Base-by-base conservation (phyloP, 2,888 invertebrate species). In the Cheilosia vulpina region DNA sequence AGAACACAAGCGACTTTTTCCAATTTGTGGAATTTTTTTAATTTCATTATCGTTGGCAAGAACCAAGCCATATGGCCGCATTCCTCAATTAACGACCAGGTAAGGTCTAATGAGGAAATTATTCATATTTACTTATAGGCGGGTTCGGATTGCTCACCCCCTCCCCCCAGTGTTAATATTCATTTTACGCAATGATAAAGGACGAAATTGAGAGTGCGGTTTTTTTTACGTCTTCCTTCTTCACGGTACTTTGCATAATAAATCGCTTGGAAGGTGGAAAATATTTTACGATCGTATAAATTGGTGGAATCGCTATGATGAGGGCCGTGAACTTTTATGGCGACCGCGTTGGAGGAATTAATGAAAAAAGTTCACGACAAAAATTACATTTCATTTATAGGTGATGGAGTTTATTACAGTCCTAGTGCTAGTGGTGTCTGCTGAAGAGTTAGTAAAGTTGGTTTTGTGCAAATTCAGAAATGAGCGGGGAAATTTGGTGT, bases 51-150 rank as follows among this genome's bases (percentile, higher is more conserved):
- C 38, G 24, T 57, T 58, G 41, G 50, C n/a, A 50, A 13, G 11
- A n/a, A 19, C 7, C 27, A 45, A 17, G 63, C 34, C 63, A 38
- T 24, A 24, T 31, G 38, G 65, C 21, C 21, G 31, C 52, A 73
- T 57, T 62, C 31, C 55, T 68, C 53, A 68, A 78, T 78, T 73
- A 83, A 62, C 38, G 19, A 52, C 34, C 47, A 55, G 66, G 63
- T 65, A 69, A 19, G 66, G 50, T 73, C 43, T 73, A 73, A 78
- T 78, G 73, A 83, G 73, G 63, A 52, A 73, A 73, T 78, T 75
- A 83, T 83, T 83, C 73, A 78, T 57, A 43, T 41, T 69, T 60
- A 55, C 41, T 19, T 11, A 27, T 11, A 27, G 60, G 50, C 47
- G n/a, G 45, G 27, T 1, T 27, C 27, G 27, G 27, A 27, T 27